Evolutionary conservation across 2,888 invertebrate species (phyloP).

Genomic region (Osedax frankpressi): DNA sequence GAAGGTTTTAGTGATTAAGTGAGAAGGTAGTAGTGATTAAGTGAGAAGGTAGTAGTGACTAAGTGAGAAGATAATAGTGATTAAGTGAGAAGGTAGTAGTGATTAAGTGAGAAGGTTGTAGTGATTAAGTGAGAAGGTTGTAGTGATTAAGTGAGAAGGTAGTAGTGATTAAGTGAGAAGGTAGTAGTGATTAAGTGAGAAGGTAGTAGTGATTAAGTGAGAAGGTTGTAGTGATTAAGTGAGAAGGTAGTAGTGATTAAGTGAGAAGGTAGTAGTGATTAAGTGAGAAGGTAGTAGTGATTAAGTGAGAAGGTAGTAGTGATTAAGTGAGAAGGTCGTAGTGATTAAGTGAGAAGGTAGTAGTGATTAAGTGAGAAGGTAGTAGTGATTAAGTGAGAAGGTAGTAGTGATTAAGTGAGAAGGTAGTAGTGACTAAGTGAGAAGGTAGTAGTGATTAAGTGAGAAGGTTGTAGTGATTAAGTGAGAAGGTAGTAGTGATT

Average conservation of each 20-base stretch:
- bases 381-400: not conserved
- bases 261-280: not conserved
- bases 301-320: not conserved
- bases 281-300: not conserved
- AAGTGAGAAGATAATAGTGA: slow-evolving; percentile 52
- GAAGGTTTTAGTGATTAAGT: not conserved
- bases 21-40: not conserved
- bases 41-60: slow-evolving; percentile 36
- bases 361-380: not conserved
- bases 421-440: not conserved
- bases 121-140: not conserved
- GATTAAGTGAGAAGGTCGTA: too few species aligned
- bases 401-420: not conserved
- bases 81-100: too few species aligned
- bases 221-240: not conserved
- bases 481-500: not conserved
- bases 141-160: not conserved
- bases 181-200: slow-evolving; percentile 17
- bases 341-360: too few species aligned
- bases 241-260: not conserved
- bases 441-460: not conserved
- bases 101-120: not conserved
- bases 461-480: too few species aligned
- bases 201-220: too few species aligned
- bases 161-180: not conserved